Conservation (phyloP, 2,797 vertebrate genomes). For the Pseudochaenichthys georgianus region DNA sequence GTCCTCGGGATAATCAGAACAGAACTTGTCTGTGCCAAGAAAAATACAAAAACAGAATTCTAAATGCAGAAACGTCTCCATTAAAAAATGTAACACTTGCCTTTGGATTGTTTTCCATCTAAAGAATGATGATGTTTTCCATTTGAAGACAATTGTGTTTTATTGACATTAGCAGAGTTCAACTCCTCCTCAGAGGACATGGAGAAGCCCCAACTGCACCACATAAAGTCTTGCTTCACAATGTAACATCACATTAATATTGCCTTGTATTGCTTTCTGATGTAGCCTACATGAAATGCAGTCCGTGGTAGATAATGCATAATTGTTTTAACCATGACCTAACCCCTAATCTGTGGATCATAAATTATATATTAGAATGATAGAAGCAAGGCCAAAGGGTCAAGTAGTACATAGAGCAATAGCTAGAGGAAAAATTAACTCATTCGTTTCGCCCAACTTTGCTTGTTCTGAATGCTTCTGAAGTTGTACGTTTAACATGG, state of each 20-base stretch:
- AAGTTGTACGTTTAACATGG: neutral
- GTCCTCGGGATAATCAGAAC: conserved; percentile 11
- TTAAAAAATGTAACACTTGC: conserved; percentile 19
- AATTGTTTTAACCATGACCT: neutral
- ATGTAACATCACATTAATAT: conserved; percentile 57
- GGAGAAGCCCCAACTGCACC: neutral
- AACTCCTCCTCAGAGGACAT: conserved; percentile 27
- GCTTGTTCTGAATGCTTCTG: neutral
- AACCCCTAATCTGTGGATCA: neutral
- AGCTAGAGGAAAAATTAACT: conserved; percentile 21
- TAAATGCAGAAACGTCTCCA: conserved; percentile 16
- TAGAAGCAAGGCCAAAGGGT: neutral
- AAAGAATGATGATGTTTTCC: conserved; percentile 14
- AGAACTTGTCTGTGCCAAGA: neutral
- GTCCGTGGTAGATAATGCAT: conserved; percentile 28
- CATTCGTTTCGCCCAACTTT: neutral
- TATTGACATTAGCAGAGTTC: conserved; percentile 21
- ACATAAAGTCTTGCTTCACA: conserved; percentile 19
- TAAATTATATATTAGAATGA: conserved; percentile 1
- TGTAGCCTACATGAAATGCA: conserved; percentile 24
- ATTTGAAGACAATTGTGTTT: conserved; percentile 38
- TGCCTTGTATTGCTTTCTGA: conserved; percentile 52
- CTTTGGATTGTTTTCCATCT: conserved; percentile 24
- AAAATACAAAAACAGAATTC: neutral
- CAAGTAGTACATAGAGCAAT: neutral